Base-by-base conservation (phyloP, 2,113 vertebrate genomes). In the Oxygymnocypris stewartii region DNA sequence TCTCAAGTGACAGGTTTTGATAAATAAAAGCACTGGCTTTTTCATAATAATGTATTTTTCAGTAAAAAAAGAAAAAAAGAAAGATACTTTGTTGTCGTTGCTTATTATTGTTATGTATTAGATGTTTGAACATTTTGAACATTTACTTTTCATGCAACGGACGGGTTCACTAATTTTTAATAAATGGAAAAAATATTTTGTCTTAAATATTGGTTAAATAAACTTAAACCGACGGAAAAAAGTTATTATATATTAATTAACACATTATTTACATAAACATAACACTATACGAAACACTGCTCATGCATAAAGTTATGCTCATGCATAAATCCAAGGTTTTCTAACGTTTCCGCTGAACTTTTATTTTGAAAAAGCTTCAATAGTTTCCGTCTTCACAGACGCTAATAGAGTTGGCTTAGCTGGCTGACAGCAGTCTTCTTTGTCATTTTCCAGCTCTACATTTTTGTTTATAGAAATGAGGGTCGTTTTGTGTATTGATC, bases 281-380 rank as follows among this genome's bases (percentile, higher is more conserved):
- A 54, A 18, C 51, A 18, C 20, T 59, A 8, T 23, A 9, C 57
- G 20, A 57, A 57, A 20, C 54, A 57, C 16, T 0, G 18, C 51
- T 18, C 16, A 1, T 57, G 51, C 18, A 57, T 20, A 6, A 57
- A 57, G 51, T 20, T 20, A 18, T 31, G 28, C 28, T 31, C 28
- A 31, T 31, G 28, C 54, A 57, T 20, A 54, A 54, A 54, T 54
- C 51, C 14, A 1, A 49, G 47, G 13, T 63, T 63, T 25, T 63
- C 67, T 8, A 20, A 47, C 0, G 40, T 25, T 71, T 71, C 31
- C 0, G 23, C 8, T 18, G 47, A 77, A 84, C 83, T 83, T 85
- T 89, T 89, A 89, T 79, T 89, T 82, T 89, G 83, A 79, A 85
- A 73, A 6, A 8, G 14, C 31, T 7, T 67, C 40, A 2, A 10